phyloP scores from a whole-genome alignment of 2,797 vertebrate genomes.

The Dipus sagitta region DNA sequence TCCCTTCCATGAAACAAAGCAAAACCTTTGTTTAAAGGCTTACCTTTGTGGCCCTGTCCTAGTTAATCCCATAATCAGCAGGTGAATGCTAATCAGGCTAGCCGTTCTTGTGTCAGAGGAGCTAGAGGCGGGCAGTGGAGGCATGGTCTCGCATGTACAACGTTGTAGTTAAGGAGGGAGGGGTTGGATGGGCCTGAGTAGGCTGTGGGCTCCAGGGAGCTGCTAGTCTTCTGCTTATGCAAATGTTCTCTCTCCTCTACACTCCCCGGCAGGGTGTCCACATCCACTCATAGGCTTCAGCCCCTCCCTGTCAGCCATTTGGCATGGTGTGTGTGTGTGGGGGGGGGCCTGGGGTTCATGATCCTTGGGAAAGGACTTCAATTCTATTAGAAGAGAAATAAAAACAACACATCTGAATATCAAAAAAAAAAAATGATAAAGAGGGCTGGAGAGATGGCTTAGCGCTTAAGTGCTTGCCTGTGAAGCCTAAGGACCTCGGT shows the following conservation, averaged over 20 bases:
- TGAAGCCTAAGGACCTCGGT: too few relatives aligned
- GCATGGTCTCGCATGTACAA: too few relatives aligned
- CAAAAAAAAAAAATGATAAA: not conserved
- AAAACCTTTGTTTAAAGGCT: conserved; percentile 46
- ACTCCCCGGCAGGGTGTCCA: not conserved
- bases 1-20: conserved; percentile 29
- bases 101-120: not conserved
- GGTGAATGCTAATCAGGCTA: conserved; percentile 42
- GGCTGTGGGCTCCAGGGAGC: not conserved
- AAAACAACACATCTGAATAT: not conserved
- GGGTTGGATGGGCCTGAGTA: not conserved
- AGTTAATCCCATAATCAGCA: conserved; percentile 63
- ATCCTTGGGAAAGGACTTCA: not conserved
- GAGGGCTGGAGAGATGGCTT: too few relatives aligned
- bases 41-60: conserved; percentile 24
- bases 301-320: not conserved
- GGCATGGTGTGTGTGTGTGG: not conserved
- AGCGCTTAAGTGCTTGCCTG: too few relatives aligned
- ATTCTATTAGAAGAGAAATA: conserved; percentile 10
- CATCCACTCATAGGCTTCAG: not conserved
- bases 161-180: too few relatives aligned
- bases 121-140: not conserved
- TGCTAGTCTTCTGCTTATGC: too few relatives aligned
- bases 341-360: not conserved
- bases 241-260: not conserved